Evolutionary conservation across 37 sponge, comb jelly and placozoan genomes (phyloP).

Genomic region (Halisarca cf. caerulea): DNA sequence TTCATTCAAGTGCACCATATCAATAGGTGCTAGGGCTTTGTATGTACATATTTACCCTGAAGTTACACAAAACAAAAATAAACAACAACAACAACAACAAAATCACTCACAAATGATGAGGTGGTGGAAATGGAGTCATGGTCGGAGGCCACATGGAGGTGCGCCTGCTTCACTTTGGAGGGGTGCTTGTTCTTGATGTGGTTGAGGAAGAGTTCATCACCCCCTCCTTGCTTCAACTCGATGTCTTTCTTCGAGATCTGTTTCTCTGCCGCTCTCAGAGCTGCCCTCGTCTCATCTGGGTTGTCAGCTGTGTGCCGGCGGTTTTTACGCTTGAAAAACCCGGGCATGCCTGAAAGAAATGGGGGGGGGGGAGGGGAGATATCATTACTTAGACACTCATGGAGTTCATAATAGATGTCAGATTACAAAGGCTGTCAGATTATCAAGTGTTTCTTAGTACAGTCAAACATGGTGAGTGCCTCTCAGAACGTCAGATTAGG

Average conservation of each 20-base stretch:
- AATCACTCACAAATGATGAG: neutral
- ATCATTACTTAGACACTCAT: too few relatives aligned
- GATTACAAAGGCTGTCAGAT: too few relatives aligned
- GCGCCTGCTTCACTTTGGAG: neutral
- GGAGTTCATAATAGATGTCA: too few relatives aligned
- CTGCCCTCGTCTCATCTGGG: conserved; percentile 20
- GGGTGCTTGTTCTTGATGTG: neutral
- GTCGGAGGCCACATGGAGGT: neutral
- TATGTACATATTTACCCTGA: conserved; percentile 11
- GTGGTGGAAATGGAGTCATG: conserved; percentile 17
- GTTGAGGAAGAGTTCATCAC: neutral
- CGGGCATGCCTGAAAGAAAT: conserved; percentile 32
- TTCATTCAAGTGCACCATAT: too few relatives aligned
- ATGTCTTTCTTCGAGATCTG: conserved; percentile 17
- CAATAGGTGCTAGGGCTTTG: too few relatives aligned
- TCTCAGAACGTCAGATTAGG: too few relatives aligned
- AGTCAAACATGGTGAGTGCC: too few relatives aligned
- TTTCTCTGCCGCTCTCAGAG: neutral
- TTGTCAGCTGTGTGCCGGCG: conserved; percentile 51
- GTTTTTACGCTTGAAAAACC: conserved; percentile 25
- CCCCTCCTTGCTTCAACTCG: neutral
- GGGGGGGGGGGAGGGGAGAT: too few relatives aligned
- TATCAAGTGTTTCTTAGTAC: too few relatives aligned
- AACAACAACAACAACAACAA: too few relatives aligned
- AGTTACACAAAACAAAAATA: neutral